These are phyloP conservation scores for Caenorhabditis briggsae DNA, from an alignment of 1,140 invertebrate genomes.

Conservation along the genomic window DNA sequence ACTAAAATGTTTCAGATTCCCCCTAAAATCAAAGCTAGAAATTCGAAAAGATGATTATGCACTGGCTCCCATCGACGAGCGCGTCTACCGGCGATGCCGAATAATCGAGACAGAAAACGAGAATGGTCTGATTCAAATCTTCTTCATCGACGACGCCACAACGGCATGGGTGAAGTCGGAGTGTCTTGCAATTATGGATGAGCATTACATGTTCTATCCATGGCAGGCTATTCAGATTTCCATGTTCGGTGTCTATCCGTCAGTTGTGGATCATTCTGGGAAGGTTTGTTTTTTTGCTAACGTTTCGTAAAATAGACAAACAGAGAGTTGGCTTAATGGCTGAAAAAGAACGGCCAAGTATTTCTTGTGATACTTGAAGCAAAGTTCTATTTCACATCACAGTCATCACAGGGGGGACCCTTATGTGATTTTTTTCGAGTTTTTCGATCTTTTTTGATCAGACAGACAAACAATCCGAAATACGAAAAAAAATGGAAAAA, in stretches of 20 bases:
- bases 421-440: no score
- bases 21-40: not conserved
- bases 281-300: not conserved
- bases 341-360: no score
- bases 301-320: no score
- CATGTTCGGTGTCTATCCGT: not conserved
- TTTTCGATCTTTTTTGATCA: no score
- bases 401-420: no score
- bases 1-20: not conserved
- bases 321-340: no score
- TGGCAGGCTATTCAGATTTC: constrained; percentile 46
- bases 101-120: not conserved
- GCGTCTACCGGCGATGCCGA: not conserved
- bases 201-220: constrained; percentile 25
- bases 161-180: not conserved
- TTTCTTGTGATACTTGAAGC: no score
- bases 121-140: not conserved
- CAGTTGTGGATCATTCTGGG: not conserved
- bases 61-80: not conserved
- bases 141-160: constrained; percentile 35
- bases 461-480: no score
- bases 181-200: not conserved
- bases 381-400: no score
- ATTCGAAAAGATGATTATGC: not conserved
- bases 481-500: no score